Percentiles rank a stretch among this genome's conserved stretches.
phyloP scores from a whole-genome alignment of 2,888 invertebrate genomes.

The Diaprepes abbreviatus region DNA sequence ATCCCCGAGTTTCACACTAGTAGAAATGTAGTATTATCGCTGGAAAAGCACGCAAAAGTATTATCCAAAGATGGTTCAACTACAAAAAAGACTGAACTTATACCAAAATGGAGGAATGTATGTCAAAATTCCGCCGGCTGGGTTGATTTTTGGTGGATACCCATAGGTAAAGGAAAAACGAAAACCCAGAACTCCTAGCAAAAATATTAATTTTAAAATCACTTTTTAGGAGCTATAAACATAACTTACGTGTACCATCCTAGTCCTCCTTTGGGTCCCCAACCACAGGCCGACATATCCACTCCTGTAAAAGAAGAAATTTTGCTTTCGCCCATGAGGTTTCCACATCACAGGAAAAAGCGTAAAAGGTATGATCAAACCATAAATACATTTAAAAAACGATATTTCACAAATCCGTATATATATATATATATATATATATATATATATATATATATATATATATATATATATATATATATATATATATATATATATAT shows the following conservation, averaged over 20 bases:
- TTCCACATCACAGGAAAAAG: conserved; percentile 75
- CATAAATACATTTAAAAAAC: too few relatives aligned
- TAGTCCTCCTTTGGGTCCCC: conserved; percentile 88
- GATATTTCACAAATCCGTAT: too few relatives aligned
- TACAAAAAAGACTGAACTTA: conserved; percentile 71
- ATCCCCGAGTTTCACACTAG: conserved; percentile 94
- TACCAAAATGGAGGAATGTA: conserved; percentile 85
- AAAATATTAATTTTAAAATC: too few relatives aligned
- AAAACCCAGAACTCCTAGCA: too few relatives aligned
- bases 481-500: too few relatives aligned
- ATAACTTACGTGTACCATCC: conserved; percentile 95
- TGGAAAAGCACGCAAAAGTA: conserved; percentile 91
- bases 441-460: too few relatives aligned
- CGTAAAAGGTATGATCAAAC: conserved; percentile 56
- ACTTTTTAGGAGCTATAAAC: conserved; percentile 79
- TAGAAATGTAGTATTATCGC: conserved; percentile 82
- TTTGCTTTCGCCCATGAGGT: conserved; percentile 90
- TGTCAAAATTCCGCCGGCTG: conserved; percentile 82
- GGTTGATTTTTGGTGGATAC: conserved; percentile 97
- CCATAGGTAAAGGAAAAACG: conserved; percentile 82
- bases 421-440: too few relatives aligned
- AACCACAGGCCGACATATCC: conserved; percentile 91
- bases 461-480: too few relatives aligned
- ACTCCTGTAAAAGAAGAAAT: conserved; percentile 96
- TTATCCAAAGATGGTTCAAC: conserved; percentile 79